These are phyloP conservation scores for Petrocephalus sullivani DNA, from an alignment of 2,797 vertebrate genomes.

Conservation along the genomic window DNA sequence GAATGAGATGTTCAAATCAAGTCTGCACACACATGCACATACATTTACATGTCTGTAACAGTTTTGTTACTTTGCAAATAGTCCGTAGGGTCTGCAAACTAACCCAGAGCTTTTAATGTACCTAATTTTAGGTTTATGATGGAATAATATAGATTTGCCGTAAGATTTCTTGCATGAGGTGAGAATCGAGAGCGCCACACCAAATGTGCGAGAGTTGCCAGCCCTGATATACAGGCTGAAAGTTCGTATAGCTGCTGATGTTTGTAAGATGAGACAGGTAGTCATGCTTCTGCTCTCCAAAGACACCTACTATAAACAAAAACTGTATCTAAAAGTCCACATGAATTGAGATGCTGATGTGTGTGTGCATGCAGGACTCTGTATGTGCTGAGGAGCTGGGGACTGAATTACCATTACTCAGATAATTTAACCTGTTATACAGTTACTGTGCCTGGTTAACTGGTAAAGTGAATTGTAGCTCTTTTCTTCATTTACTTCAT, in stretches of 20 bases:
- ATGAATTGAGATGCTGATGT: not conserved
- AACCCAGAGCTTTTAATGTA: no score
- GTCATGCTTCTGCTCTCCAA: not conserved
- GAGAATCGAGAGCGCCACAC: no score
- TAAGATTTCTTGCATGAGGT: no score
- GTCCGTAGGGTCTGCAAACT: no score
- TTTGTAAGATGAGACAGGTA: not conserved
- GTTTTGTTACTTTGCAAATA: no score
- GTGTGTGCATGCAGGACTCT: not conserved
- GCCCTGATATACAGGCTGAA: not conserved
- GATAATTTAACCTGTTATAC: not conserved
- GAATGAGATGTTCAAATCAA: no score
- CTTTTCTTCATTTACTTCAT: not conserved
- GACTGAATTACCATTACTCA: not conserved
- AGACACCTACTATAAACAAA: not conserved
- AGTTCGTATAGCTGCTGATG: not conserved
- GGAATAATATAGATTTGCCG: no score
- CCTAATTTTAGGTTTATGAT: no score
- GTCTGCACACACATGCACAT: no score
- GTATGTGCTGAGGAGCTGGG: not conserved
- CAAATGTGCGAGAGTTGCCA: no score
- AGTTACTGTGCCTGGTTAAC: not conserved
- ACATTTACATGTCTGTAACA: no score
- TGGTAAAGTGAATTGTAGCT: not conserved
- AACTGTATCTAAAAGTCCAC: not conserved